These are phyloP conservation scores for Phengaris alcon DNA, from an alignment of 2,888 invertebrate species.

Conservation along the genomic window DNA sequence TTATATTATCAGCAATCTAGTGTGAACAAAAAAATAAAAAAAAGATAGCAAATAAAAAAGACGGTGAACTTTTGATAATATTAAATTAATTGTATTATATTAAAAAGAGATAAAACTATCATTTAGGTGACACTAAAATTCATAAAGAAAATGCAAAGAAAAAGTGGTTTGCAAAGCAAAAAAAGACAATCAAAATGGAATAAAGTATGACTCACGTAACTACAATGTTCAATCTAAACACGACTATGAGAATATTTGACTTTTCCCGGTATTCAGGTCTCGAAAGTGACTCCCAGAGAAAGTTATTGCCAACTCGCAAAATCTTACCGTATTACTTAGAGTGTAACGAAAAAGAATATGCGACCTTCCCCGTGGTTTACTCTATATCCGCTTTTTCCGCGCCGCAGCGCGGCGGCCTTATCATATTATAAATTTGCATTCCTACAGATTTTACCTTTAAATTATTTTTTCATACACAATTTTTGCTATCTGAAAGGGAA, in stretches of 20 bases:
- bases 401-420: no score
- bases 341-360: no score
- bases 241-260: background rate
- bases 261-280: conserved; percentile 8
- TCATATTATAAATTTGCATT: no score
- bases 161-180: background rate
- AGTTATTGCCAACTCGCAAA: background rate
- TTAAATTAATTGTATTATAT: no score
- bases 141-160: conserved; percentile 12
- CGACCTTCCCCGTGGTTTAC: no score
- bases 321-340: background rate
- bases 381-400: no score
- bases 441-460: no score
- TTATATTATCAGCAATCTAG: no score
- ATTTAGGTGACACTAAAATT: background rate
- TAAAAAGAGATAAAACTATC: no score
- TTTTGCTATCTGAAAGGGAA: no score
- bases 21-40: no score
- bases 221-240: background rate
- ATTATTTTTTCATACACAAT: no score
- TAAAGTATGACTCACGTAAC: background rate
- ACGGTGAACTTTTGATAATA: conserved; percentile 3
- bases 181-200: background rate
- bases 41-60: background rate
- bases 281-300: conserved; percentile 14